Percentiles rank a stretch among this genome's conserved stretches.
phyloP scores from a whole-genome alignment of 2,888 invertebrate genomes.

The Pseudanteris insignis region DNA sequence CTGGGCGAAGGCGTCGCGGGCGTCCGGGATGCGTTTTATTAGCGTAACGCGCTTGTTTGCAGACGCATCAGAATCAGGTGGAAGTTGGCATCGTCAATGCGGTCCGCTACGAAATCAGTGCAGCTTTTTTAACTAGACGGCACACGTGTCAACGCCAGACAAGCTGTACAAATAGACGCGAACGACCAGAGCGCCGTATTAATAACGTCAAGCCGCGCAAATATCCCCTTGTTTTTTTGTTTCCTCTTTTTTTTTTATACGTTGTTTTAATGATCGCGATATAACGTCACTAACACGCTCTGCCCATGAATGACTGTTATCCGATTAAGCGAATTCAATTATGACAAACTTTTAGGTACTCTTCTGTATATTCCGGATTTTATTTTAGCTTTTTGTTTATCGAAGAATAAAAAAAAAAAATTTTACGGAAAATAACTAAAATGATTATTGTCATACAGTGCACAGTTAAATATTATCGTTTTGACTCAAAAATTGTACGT shows the following conservation, averaged over 20 bases:
- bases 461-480: too few relatives aligned
- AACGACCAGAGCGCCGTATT: constrained; percentile 26
- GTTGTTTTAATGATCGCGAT: constrained; percentile 22
- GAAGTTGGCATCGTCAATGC: too few relatives aligned
- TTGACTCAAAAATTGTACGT: too few relatives aligned
- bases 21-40: constrained; percentile 16
- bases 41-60: constrained; percentile 16
- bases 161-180: constrained; percentile 41
- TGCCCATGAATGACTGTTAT: too few relatives aligned
- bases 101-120: constrained; percentile 27
- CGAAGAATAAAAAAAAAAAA: too few relatives aligned
- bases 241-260: constrained; percentile 25
- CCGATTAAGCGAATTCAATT: too few relatives aligned
- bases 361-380: too few relatives aligned
- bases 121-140: constrained; percentile 30
- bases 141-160: constrained; percentile 43
- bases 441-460: too few relatives aligned
- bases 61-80: constrained; percentile 33
- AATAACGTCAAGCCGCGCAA: constrained; percentile 25
- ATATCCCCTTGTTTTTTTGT: too few relatives aligned
- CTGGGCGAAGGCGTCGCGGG: constrained; percentile 5
- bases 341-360: too few relatives aligned
- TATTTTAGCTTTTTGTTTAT: not conserved
- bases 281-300: constrained; percentile 19
- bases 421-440: too few relatives aligned